These are phyloP conservation scores for Machaerirhynchus nigripectus DNA, from an alignment of 2,113 vertebrate genomes.

Conservation along the genomic window DNA sequence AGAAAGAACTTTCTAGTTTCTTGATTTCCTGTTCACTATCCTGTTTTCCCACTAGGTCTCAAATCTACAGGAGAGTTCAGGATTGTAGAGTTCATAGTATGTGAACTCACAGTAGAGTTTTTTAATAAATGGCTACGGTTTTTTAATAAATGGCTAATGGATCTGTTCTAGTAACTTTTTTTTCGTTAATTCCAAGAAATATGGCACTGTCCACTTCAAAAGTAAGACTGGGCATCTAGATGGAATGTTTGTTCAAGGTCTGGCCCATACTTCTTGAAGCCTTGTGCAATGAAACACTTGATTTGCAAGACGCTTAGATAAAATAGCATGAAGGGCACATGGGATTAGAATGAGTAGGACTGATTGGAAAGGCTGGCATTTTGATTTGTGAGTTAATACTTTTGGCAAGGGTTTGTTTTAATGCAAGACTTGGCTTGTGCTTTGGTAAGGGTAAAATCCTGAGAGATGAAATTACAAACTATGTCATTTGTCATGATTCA, in stretches of 20 bases:
- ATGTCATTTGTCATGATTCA: not conserved
- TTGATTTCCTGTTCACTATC: not conserved
- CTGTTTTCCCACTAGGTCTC: not conserved
- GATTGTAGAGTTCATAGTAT: not conserved
- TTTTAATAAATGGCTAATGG: not conserved
- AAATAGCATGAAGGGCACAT: not conserved
- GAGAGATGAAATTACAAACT: not conserved
- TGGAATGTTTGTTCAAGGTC: not conserved
- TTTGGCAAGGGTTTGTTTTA: not conserved
- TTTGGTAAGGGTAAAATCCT: not conserved
- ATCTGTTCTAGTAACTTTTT: not conserved
- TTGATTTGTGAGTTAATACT: not conserved
- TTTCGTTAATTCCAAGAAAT: not conserved
- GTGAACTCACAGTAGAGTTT: not conserved
- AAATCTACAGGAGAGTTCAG: not conserved
- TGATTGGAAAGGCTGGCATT: not conserved
- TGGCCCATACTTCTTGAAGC: not conserved
- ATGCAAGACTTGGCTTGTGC: not conserved
- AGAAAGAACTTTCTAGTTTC: not conserved
- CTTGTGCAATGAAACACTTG: not conserved
- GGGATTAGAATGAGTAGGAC: not conserved
- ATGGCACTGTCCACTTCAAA: not conserved
- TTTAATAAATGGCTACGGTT: not conserved
- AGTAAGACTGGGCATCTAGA: not conserved
- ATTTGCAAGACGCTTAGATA: not conserved